phyloP scores from a whole-genome alignment of 2,888 invertebrate genomes.

The Fragum sueziense region DNA sequence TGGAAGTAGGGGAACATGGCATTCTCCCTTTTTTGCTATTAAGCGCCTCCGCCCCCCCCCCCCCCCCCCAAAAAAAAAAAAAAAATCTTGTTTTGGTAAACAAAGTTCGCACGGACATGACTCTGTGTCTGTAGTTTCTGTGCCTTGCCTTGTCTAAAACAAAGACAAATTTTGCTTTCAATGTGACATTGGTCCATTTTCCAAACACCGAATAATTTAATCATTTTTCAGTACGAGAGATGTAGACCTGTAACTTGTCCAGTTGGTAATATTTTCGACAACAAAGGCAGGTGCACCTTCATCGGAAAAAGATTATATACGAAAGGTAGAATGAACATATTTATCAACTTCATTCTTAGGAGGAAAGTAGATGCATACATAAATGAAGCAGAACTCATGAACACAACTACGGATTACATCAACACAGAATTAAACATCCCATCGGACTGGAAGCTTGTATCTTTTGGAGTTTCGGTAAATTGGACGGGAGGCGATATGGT shows the following conservation, averaged over 20 bases:
- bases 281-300: not conserved
- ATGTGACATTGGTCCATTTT: too few relatives aligned
- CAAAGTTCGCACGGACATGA: too few relatives aligned
- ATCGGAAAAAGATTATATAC: not conserved
- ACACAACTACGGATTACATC: not conserved
- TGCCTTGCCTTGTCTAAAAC: too few relatives aligned
- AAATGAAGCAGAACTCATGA: not conserved
- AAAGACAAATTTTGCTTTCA: not conserved
- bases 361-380: not conserved
- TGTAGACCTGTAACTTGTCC: not conserved
- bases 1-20: too few relatives aligned
- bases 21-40: too few relatives aligned
- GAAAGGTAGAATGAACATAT: not conserved
- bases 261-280: not conserved
- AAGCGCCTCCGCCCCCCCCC: too few relatives aligned
- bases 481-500: not conserved
- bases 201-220: too few relatives aligned
- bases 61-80: too few relatives aligned
- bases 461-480: not conserved
- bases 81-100: too few relatives aligned
- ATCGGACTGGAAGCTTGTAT: not conserved
- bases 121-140: too few relatives aligned
- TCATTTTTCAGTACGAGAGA: not conserved
- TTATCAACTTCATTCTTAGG: not conserved
- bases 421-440: not conserved